Conservation (phyloP, 2,797 vertebrate genomes). For the Sebastolobus altivelis region DNA sequence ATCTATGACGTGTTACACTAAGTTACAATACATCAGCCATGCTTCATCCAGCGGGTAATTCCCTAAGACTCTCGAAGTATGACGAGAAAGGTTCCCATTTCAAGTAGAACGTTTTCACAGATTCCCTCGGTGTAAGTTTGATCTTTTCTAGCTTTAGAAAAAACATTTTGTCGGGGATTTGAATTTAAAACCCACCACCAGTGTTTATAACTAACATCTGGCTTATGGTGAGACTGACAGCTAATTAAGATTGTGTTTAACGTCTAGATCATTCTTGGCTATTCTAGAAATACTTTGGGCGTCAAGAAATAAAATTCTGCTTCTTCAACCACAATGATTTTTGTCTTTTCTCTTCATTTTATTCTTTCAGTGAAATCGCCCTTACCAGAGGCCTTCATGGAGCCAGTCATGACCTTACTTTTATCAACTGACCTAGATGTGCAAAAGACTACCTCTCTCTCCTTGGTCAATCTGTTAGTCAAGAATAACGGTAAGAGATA, state of each 20-base stretch:
- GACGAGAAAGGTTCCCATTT: neutral
- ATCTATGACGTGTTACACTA: no score
- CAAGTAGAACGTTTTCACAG: neutral
- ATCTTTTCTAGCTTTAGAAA: no score
- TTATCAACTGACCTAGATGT: slow-evolving; percentile 85
- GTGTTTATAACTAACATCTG: neutral
- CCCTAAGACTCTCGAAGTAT: neutral
- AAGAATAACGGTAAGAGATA: slow-evolving; percentile 83
- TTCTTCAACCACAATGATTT: neutral
- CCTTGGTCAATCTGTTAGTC: slow-evolving; percentile 85
- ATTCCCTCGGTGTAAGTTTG: neutral
- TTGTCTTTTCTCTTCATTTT: neutral
- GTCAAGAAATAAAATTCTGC: neutral
- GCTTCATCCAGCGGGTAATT: neutral
- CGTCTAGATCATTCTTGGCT: neutral
- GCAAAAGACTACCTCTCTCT: slow-evolving; percentile 83
- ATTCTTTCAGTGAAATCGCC: slow-evolving; percentile 75
- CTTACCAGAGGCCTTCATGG: slow-evolving; percentile 82
- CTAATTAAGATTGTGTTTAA: neutral
- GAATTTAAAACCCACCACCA: neutral
- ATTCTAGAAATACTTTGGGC: neutral
- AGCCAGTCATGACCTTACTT: slow-evolving; percentile 80
- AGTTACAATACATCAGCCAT: no score
- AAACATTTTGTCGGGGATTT: no score
- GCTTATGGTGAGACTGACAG: neutral